A percentile compares a stretch with the other conserved stretches of the same genome.
phyloP scores from a whole-genome alignment of 2,888 invertebrate genomes.

The Allolobophora icterica region DNA sequence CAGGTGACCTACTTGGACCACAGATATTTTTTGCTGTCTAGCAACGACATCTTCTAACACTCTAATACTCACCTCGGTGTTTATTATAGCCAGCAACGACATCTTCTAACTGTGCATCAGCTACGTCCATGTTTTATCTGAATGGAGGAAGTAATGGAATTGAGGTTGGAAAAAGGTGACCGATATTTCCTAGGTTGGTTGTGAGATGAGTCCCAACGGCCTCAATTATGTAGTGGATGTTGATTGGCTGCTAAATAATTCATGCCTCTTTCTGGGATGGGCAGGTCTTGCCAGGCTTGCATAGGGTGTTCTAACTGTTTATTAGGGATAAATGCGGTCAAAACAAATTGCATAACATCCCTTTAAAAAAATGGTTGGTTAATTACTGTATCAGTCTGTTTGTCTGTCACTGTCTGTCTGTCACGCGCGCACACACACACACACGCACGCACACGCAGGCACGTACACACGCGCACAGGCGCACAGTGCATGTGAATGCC shows the following conservation, averaged over 20 bases:
- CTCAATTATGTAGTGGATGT: background rate
- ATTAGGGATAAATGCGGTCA: background rate
- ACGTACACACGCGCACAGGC: background rate
- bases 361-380: background rate
- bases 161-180: background rate
- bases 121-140: background rate
- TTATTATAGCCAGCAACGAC: no score
- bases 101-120: background rate
- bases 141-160: background rate
- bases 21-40: background rate
- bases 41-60: no score
- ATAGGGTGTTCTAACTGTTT: background rate
- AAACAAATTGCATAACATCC: background rate
- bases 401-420: no score
- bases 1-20: background rate
- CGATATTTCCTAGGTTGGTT: background rate
- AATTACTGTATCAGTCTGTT: background rate
- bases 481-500: background rate
- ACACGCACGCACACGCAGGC: background rate
- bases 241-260: constrained; percentile 1
- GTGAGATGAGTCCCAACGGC: background rate
- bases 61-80: no score
- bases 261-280: background rate
- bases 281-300: background rate
- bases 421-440: no score